phyloP scores from a whole-genome alignment of 1,140 invertebrate genomes.

The Scaptodrosophila lebanonensis region DNA sequence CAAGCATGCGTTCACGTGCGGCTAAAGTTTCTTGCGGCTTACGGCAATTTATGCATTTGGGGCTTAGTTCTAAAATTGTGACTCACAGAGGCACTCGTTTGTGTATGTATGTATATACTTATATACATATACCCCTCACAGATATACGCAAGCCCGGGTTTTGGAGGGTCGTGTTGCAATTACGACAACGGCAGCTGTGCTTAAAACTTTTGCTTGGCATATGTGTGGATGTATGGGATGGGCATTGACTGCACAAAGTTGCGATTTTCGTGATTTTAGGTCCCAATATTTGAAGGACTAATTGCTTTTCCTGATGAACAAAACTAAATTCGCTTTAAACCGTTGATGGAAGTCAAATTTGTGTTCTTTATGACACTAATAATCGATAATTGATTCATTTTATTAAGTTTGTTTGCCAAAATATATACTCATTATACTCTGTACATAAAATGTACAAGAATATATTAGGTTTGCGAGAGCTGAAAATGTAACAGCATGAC shows the following conservation, averaged over 20 bases:
- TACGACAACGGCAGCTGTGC: slow-evolving; percentile 51
- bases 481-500: too few relatives aligned
- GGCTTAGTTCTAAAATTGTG: slow-evolving; percentile 72
- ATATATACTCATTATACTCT: too few relatives aligned
- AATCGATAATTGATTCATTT: too few relatives aligned
- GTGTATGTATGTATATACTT: slow-evolving; percentile 16
- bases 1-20: slow-evolving; percentile 13
- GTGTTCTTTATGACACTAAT: too few relatives aligned
- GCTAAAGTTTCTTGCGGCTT: slow-evolving; percentile 75
- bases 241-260: slow-evolving; percentile 35
- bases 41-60: slow-evolving; percentile 67
- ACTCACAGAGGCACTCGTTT: slow-evolving; percentile 51
- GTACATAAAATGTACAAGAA: too few relatives aligned
- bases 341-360: too few relatives aligned
- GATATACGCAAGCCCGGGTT: not conserved
- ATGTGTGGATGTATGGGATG: slow-evolving; percentile 25
- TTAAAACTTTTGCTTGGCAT: slow-evolving; percentile 51
- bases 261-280: slow-evolving; percentile 4
- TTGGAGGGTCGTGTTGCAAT: slow-evolving; percentile 57
- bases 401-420: too few relatives aligned
- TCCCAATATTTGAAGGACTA: too few relatives aligned
- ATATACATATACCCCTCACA: slow-evolving; percentile 11
- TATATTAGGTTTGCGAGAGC: too few relatives aligned
- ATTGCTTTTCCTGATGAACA: too few relatives aligned
- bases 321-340: too few relatives aligned